Evolutionary conservation across 2,113 vertebrate species (phyloP).

Genomic region (Spea multiplicata): DNA sequence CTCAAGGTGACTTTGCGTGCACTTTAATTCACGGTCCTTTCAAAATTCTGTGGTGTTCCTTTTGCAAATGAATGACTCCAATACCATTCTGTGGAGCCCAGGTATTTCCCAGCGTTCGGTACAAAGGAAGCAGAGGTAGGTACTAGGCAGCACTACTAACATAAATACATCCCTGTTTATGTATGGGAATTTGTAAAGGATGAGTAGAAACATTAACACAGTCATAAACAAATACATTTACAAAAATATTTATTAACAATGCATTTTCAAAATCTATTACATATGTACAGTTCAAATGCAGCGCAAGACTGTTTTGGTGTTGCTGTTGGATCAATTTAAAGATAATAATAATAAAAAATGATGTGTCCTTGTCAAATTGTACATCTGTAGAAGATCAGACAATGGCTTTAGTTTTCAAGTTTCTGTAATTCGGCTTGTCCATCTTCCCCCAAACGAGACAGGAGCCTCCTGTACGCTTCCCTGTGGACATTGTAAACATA

Average conservation of each 20-base stretch:
- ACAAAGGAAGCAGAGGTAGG: too few relatives aligned
- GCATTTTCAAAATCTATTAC: neutral
- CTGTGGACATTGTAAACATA: slow-evolving; percentile 62
- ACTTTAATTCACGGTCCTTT: too few relatives aligned
- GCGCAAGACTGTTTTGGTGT: neutral
- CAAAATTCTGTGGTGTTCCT: too few relatives aligned
- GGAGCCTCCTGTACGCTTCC: slow-evolving; percentile 82
- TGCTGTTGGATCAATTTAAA: too few relatives aligned
- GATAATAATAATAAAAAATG: neutral
- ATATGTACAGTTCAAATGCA: neutral
- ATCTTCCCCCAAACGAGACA: slow-evolving; percentile 77
- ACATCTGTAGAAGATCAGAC: slow-evolving; percentile 4
- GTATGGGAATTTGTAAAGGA: too few relatives aligned
- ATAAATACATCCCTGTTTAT: too few relatives aligned
- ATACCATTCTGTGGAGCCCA: too few relatives aligned
- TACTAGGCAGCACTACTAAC: too few relatives aligned
- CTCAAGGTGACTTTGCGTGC: too few relatives aligned
- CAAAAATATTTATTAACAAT: slow-evolving; percentile 9
- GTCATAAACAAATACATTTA: neutral
- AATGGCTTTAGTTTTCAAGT: slow-evolving; percentile 72
- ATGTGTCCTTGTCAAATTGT: neutral
- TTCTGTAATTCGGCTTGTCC: slow-evolving; percentile 84
- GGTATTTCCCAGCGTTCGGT: too few relatives aligned
- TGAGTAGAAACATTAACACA: too few relatives aligned
- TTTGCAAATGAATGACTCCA: too few relatives aligned